Evolutionary conservation across 2,113 vertebrate genomes (phyloP), one percentile per base, ranked within the genome.

Genomic region (Ictalurus punctatus): DNA sequence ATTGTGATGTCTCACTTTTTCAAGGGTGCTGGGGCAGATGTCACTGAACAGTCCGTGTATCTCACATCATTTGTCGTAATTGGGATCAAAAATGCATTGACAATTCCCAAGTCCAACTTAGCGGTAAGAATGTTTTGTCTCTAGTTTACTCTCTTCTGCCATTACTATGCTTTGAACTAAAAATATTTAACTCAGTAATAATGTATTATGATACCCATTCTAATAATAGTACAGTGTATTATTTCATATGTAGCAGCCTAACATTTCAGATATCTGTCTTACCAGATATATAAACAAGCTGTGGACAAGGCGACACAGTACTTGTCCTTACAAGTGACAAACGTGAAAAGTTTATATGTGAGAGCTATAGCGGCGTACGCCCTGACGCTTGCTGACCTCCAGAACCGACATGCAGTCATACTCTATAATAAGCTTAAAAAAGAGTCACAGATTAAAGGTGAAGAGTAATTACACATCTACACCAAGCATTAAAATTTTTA

Each of bases 21-120:
- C 81, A 91, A 96, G 95, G 92, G 88, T 2, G 92, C 78, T 0
- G 94, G 92, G 17, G 37, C 69, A 2, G 92, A 96, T 89, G 71
- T 93, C 0, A 81, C 91, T 73, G 97, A 99, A 76, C 95, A 93
- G 3, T 74, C 94, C 0, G 94, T 97, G 6, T 98, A 96, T 84
- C 93, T 99, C 61, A 99, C 98, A 21, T 97, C 98, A 56, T 97
- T 97, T 89, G 93, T 94, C 48, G 25, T 97, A 76, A 97, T 99
- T 83, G 97, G 96, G 6, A 94, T 99, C 67, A 90, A 92, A 85
- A 96, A 93, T 87, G 93, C 96, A 0, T 92, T 95, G 6, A 88
- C 94, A n/a, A 89, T 96, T 79, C 86, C 86, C 9, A 90, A 92
- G 12, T 96, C 93, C 1, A 93, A 95, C 16, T 79, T 96, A 91